These are phyloP conservation scores for Epizoanthus scotinus DNA, from an alignment of 92 coral and sea anemone species.

Conservation along the genomic window DNA sequence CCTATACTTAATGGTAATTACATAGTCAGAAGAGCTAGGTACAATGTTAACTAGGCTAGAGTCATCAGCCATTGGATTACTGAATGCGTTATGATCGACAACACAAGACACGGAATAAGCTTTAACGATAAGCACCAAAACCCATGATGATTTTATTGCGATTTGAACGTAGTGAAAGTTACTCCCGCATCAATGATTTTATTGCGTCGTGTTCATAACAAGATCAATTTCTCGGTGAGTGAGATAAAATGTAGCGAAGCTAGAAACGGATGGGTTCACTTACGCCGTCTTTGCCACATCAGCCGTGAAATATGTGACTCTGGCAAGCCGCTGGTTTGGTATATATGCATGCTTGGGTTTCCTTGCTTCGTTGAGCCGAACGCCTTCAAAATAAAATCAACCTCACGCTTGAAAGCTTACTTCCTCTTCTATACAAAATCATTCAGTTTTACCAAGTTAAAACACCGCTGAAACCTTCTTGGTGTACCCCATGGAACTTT, in stretches of 20 bases:
- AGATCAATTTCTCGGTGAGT: background rate
- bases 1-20: too few species aligned
- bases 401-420: background rate
- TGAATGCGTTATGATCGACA: background rate
- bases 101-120: background rate
- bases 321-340: slow-evolving; percentile 40
- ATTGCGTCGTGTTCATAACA: background rate
- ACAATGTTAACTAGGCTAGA: too few species aligned
- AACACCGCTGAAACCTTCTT: too few species aligned
- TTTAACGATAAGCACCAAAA: background rate
- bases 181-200: background rate
- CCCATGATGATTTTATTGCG: background rate
- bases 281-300: slow-evolving; percentile 21
- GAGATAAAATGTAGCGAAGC: background rate
- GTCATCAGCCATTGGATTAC: too few species aligned
- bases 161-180: background rate
- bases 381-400: slow-evolving; percentile 15
- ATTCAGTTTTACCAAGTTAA: too few species aligned
- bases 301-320: slow-evolving; percentile 40
- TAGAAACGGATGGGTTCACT: background rate
- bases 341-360: slow-evolving; percentile 45
- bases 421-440: too few species aligned
- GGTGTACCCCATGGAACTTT: too few species aligned
- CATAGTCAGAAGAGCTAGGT: too few species aligned
- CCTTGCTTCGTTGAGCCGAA: slow-evolving; percentile 30